Evolutionary conservation across 1,140 invertebrate species (phyloP).

Genomic region (Euborellia annulipes): DNA sequence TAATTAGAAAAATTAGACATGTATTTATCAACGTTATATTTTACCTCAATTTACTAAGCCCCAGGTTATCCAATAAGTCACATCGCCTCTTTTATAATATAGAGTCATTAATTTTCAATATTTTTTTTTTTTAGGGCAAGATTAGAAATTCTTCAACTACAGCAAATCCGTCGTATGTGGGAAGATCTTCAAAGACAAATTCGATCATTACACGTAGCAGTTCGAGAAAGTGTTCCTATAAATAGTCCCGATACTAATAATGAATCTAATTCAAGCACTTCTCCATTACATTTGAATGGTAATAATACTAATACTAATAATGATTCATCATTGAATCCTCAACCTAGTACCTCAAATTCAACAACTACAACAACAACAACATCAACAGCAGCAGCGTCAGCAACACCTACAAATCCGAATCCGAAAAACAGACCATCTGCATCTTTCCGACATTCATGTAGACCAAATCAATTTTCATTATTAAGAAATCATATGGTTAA

Average conservation of each 20-base stretch:
- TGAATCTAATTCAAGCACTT: not conserved
- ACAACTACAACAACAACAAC: conserved; percentile 5
- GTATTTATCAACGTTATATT: too few species aligned
- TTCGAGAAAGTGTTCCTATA: conserved; percentile 19
- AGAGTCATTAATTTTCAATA: not conserved
- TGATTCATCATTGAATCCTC: conserved; percentile 10
- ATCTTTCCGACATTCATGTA: too few species aligned
- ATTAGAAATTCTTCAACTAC: conserved; percentile 29
- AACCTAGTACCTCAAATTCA: not conserved
- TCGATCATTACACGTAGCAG: conserved; percentile 31
- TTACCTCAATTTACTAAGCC: too few species aligned
- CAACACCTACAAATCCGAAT: conserved; percentile 7
- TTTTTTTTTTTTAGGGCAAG: conserved; percentile 13
- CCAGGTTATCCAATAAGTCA: too few species aligned
- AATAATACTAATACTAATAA: conserved; percentile 7
- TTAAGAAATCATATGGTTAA: too few species aligned
- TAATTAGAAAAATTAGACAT: too few species aligned
- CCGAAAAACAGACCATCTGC: conserved; percentile 7
- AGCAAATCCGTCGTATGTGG: conserved; percentile 43
- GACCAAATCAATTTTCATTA: too few species aligned
- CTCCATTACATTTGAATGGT: conserved; percentile 11
- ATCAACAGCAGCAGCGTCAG: conserved; percentile 1
- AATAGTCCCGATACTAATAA: conserved; percentile 11
- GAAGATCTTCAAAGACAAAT: conserved; percentile 43
- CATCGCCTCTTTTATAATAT: not conserved